A percentile compares a stretch with the other conserved stretches of the same genome.
phyloP scores from a whole-genome alignment of 2,113 vertebrate genomes.

The Nymphicus hollandicus region DNA sequence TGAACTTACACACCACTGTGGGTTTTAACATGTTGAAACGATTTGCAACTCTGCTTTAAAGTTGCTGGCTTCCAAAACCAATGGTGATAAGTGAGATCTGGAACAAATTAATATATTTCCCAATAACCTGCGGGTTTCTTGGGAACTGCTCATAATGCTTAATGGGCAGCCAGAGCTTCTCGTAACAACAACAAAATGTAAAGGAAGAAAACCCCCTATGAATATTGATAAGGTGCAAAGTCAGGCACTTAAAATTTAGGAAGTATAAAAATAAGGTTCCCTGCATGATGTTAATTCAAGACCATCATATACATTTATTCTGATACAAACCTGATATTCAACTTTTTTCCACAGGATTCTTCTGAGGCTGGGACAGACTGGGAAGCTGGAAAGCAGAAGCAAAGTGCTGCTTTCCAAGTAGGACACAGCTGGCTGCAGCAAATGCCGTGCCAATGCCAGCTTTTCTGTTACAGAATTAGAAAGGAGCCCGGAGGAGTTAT shows the following conservation, averaged over 20 bases:
- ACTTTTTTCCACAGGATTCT: neutral
- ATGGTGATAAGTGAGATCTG: constrained; percentile 33
- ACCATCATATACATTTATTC: neutral
- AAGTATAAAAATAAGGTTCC: neutral
- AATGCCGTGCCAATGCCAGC: neutral
- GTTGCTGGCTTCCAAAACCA: neutral
- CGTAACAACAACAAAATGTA: constrained; percentile 23
- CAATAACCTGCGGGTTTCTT: constrained; percentile 18
- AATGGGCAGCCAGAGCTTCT: neutral
- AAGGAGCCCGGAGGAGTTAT: neutral
- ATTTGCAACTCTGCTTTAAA: constrained; percentile 43
- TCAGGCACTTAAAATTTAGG: neutral
- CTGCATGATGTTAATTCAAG: neutral
- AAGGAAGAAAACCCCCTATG: neutral
- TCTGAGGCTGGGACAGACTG: neutral
- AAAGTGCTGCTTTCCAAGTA: neutral
- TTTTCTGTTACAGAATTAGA: neutral
- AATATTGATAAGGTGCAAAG: constrained; percentile 6
- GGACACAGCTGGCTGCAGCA: neutral
- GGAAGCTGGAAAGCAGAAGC: neutral
- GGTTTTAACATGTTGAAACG: neutral
- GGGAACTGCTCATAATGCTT: neutral
- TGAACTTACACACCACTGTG: neutral
- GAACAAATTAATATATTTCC: constrained; percentile 47
- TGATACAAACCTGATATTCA: neutral